Evolutionary conservation across 2,113 vertebrate species (phyloP).

Genomic region (Pygoscelis antarcticus): DNA sequence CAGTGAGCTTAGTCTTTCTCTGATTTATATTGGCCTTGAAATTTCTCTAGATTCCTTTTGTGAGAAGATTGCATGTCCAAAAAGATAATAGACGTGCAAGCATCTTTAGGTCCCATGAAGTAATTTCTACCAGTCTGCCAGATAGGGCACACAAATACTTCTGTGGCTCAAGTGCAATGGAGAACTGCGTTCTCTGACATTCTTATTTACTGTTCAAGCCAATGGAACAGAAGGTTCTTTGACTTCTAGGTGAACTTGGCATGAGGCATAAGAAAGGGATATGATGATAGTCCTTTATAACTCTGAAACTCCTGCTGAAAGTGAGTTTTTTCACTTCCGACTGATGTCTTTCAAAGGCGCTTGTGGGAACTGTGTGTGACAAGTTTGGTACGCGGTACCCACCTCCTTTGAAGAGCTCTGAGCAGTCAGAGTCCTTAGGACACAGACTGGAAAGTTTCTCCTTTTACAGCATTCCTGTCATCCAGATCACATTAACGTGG

Average conservation of each 20-base stretch:
- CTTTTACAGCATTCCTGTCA: background rate
- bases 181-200: accelerated
- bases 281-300: background rate
- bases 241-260: background rate
- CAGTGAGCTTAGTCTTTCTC: background rate
- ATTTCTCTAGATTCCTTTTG: background rate
- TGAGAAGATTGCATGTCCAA: background rate
- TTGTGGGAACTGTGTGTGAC: background rate
- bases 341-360: background rate
- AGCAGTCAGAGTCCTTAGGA: background rate
- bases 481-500: accelerated
- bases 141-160: background rate
- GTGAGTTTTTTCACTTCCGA: background rate
- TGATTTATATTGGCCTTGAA: background rate
- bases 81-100: accelerated
- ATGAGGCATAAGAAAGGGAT: background rate
- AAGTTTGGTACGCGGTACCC: background rate
- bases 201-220: background rate
- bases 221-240: background rate
- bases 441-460: background rate
- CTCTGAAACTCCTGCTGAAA: background rate
- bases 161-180: background rate
- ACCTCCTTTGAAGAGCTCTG: background rate
- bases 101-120: background rate
- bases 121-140: background rate